These are phyloP conservation scores for Sarcophilus harrisii DNA, from an alignment of 2,797 vertebrate genomes.

Conservation along the genomic window DNA sequence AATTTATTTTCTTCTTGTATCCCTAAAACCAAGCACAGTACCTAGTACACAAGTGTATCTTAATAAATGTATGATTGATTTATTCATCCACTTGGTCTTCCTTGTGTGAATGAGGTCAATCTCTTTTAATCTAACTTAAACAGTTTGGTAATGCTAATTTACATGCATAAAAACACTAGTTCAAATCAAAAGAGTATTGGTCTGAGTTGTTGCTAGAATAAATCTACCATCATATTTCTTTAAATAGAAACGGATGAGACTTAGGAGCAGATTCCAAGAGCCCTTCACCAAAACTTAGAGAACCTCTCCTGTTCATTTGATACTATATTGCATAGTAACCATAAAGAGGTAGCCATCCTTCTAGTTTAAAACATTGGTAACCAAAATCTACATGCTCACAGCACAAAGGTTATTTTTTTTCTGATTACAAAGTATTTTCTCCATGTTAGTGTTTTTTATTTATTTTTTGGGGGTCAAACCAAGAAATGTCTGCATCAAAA, in stretches of 20 bases:
- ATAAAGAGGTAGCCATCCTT: not conserved
- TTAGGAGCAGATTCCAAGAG: not conserved
- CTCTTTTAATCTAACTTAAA: not conserved
- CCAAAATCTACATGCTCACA: not conserved
- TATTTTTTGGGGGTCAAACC: not conserved
- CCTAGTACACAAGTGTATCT: not conserved
- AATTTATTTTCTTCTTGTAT: not conserved
- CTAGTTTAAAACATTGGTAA: not conserved
- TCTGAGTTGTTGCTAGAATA: not conserved
- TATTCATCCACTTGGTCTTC: not conserved
- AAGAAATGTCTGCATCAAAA: constrained; percentile 40
- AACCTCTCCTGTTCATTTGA: not conserved
- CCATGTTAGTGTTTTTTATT: not conserved
- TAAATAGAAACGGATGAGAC: not conserved
- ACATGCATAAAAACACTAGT: not conserved
- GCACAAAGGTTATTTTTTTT: constrained; percentile 13
- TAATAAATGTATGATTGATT: not conserved
- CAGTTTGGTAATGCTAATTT: not conserved
- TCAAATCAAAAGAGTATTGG: not conserved
- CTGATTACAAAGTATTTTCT: constrained; percentile 24
- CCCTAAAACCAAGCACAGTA: not conserved
- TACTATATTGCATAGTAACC: not conserved
- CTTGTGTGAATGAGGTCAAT: not conserved
- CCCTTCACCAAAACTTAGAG: not conserved
- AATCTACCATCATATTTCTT: not conserved